phyloP scores from a whole-genome alignment of 2,113 vertebrate species.

The Etia nguti region DNA sequence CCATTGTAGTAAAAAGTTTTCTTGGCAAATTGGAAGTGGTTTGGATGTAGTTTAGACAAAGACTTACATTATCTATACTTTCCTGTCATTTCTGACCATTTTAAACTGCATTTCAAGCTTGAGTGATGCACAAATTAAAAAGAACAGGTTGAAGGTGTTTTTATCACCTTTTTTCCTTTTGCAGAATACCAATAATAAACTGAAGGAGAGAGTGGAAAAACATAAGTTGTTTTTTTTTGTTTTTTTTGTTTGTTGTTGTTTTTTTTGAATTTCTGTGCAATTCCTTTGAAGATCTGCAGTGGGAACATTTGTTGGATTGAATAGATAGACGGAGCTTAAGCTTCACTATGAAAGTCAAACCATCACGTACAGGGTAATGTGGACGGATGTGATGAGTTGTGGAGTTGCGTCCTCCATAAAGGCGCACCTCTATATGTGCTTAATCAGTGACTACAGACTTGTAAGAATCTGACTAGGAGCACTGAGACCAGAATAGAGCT shows the following conservation, averaged over 20 bases:
- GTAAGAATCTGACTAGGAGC: slow-evolving; percentile 24
- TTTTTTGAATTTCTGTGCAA: background rate
- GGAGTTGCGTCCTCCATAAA: background rate
- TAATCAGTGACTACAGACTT: slow-evolving; percentile 21
- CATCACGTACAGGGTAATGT: background rate
- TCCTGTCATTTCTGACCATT: background rate
- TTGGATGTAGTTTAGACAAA: background rate
- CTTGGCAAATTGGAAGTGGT: background rate
- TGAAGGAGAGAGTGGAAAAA: background rate
- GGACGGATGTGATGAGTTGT: background rate
- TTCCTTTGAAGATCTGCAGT: background rate
- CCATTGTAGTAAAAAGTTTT: background rate
- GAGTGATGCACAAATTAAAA: background rate
- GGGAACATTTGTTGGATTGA: background rate
- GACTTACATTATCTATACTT: background rate
- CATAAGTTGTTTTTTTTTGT: rapidly evolving
- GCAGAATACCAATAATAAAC: background rate
- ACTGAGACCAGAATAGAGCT: slow-evolving; percentile 44
- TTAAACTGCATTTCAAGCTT: background rate
- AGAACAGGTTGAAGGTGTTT: background rate
- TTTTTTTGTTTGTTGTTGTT: background rate
- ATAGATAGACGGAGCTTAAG: background rate
- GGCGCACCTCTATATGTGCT: slow-evolving; percentile 4
- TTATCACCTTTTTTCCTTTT: background rate
- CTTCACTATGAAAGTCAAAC: background rate